A percentile compares a stretch with the other conserved stretches of the same genome.
Evolutionary conservation across 2,797 vertebrate genomes (phyloP).

Genomic region (Pygocentrus nattereri): DNA sequence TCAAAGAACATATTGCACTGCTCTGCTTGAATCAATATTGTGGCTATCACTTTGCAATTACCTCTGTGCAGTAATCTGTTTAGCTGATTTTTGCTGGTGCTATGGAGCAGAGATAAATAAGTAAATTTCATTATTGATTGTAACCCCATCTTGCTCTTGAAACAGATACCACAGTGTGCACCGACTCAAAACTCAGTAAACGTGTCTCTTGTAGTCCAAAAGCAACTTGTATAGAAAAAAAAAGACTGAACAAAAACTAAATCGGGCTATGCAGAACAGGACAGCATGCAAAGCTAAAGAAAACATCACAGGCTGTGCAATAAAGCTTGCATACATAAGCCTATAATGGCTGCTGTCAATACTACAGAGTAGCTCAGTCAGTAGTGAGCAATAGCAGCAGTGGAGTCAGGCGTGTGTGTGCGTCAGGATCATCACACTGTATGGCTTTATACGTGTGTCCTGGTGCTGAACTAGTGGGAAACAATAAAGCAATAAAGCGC

Average conservation of each 20-base stretch:
- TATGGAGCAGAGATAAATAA: conserved; percentile 39
- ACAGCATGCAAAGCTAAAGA: background rate
- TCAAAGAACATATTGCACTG: background rate
- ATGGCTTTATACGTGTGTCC: background rate
- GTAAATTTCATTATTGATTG: conserved; percentile 25
- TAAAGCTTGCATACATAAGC: conserved; percentile 6
- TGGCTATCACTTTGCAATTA: conserved; percentile 41
- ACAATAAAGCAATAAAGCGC: conserved; percentile 27
- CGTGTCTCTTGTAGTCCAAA: conserved; percentile 17
- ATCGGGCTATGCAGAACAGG: background rate
- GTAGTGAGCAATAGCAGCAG: conserved; percentile 22
- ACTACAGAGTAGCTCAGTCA: conserved; percentile 13
- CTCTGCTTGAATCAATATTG: conserved; percentile 22
- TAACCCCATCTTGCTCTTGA: conserved; percentile 1
- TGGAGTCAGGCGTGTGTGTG: conserved; percentile 28
- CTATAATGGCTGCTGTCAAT: conserved; percentile 23
- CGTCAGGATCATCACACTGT: no score
- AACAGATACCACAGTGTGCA: background rate
- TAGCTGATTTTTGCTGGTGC: conserved; percentile 35
- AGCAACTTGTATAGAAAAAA: background rate
- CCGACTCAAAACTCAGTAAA: conserved; percentile 3
- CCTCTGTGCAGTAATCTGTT: conserved; percentile 42
- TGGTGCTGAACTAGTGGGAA: conserved; percentile 25
- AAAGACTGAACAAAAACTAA: background rate
- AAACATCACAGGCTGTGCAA: background rate